A percentile compares a stretch with the other conserved stretches of the same genome.
Evolutionary conservation across 2,797 vertebrate genomes (phyloP).

Genomic region (Hemibagrus guttatus): DNA sequence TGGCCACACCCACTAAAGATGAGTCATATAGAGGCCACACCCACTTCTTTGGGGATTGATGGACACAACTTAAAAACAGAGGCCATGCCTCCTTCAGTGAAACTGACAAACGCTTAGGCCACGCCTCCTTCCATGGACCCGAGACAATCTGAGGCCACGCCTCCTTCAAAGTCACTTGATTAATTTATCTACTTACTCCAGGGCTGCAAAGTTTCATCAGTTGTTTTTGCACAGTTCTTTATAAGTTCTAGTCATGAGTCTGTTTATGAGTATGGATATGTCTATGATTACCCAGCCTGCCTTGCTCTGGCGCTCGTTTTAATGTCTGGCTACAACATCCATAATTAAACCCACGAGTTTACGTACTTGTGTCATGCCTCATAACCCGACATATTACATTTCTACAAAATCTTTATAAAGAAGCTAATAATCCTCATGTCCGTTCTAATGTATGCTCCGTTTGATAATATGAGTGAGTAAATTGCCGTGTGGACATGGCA

Average conservation of each 20-base stretch:
- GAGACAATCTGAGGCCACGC: not conserved
- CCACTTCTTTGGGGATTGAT: not conserved
- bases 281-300: not conserved
- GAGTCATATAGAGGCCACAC: not conserved
- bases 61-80: not conserved
- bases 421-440: not conserved
- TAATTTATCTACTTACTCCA: not conserved
- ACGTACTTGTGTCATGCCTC: not conserved
- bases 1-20: not conserved
- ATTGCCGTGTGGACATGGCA: not conserved
- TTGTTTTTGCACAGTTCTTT: not conserved
- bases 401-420: not conserved
- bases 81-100: not conserved
- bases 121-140: not conserved
- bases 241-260: not conserved
- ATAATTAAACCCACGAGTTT: not conserved
- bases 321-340: not conserved
- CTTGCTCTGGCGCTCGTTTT: not conserved
- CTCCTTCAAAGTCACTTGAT: not conserved
- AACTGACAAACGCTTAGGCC: not conserved
- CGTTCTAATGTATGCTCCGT: not conserved
- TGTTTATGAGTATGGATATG: not conserved
- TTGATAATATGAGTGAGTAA: not conserved
- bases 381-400: not conserved
- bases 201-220: not conserved